Percentiles rank a stretch among this genome's conserved stretches.
Evolutionary conservation across 2,888 invertebrate genomes (phyloP).

Genomic region (Augochlorella aurata): DNA sequence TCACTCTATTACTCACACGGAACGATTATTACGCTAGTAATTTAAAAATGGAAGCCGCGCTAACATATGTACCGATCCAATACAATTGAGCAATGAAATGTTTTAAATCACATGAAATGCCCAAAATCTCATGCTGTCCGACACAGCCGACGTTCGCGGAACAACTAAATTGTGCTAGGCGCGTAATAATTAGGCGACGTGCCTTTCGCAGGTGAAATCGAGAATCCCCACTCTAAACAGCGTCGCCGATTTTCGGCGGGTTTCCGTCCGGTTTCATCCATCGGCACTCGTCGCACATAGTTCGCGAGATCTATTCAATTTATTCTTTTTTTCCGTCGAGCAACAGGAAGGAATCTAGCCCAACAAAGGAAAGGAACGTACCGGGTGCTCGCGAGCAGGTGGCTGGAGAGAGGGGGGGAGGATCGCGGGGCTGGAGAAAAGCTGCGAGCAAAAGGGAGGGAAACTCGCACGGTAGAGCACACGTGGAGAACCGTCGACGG

Average conservation of each 20-base stretch:
- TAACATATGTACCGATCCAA: too few species aligned
- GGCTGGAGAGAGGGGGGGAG: not conserved
- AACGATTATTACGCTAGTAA: too few species aligned
- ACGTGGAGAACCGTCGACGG: conserved; percentile 64
- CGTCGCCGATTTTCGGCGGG: too few species aligned
- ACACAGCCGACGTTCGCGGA: not conserved
- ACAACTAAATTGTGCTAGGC: not conserved
- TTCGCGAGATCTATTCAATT: conserved; percentile 68
- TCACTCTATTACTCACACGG: too few species aligned
- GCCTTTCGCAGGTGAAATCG: conserved; percentile 33
- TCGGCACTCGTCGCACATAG: not conserved
- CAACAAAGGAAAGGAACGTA: conserved; percentile 67
- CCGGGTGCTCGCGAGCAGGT: conserved; percentile 44
- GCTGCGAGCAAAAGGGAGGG: conserved; percentile 37
- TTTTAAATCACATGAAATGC: too few species aligned
- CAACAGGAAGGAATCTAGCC: conserved; percentile 52
- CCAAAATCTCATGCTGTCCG: too few species aligned
- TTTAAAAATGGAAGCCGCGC: too few species aligned
- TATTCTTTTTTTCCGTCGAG: conserved; percentile 49
- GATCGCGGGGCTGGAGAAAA: conserved; percentile 14
- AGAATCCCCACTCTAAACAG: too few species aligned
- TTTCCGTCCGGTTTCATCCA: too few species aligned
- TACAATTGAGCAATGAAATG: too few species aligned
- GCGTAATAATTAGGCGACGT: not conserved
- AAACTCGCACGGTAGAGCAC: conserved; percentile 59